A percentile compares a stretch with the other conserved stretches of the same genome.
These are phyloP conservation scores for Anomalospiza imberbis DNA, from an alignment of 2,797 vertebrate species.

Conservation along the genomic window DNA sequence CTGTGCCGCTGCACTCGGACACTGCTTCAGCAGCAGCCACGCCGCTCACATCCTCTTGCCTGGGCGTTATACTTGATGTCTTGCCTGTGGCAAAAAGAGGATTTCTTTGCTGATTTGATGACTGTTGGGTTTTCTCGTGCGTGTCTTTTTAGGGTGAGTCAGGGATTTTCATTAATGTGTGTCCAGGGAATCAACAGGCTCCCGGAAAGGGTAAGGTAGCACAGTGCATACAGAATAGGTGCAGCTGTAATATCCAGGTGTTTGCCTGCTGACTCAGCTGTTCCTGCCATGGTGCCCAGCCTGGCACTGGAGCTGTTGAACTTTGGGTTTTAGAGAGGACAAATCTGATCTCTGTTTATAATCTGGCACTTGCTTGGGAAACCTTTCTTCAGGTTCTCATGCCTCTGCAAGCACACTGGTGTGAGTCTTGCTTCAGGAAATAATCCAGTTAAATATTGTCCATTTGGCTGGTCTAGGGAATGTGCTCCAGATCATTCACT, in stretches of 20 bases:
- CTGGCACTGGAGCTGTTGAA: not conserved
- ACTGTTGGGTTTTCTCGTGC: not conserved
- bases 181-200: not conserved
- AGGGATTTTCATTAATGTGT: not conserved
- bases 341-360: not conserved
- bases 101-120: not conserved
- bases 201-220: not conserved
- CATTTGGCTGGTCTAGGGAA: not conserved
- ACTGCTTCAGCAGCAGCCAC: not conserved
- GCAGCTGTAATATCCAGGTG: not conserved
- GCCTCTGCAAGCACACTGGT: not conserved
- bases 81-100: not conserved
- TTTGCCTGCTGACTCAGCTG: not conserved
- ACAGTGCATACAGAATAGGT: not conserved
- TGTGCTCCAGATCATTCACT: not conserved
- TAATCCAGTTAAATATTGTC: not conserved
- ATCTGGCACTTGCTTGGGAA: not conserved
- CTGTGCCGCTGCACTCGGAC: fast-evolving
- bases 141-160: not conserved
- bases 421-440: not conserved
- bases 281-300: not conserved
- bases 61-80: not conserved
- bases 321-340: not conserved
- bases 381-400: not conserved
- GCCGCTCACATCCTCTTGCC: not conserved